Base-by-base conservation (phyloP, 2,113 vertebrate genomes). In the Podarcis muralis region DNA sequence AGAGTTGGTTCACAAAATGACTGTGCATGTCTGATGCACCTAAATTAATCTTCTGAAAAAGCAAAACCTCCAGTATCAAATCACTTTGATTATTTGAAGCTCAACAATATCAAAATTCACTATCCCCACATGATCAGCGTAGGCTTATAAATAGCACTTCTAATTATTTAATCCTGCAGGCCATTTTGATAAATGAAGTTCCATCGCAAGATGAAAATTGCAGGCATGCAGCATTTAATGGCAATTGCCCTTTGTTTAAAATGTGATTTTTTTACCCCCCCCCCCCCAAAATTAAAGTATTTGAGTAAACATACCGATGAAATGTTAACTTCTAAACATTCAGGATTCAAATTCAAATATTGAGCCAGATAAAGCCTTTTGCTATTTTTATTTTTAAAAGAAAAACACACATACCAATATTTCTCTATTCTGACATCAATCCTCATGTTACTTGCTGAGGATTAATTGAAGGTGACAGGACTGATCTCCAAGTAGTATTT, bases 401-500 rank as follows among this genome's bases (percentile, higher is more conserved):
- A 12, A 53, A 53, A 53, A 53, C 0, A 12, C 48, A 53, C 9
- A 53, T 11, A 53, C 11, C 0, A 22, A 5, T 32, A 72, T 72
- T 65, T 12, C 22, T 68, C 22, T 37, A 57, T 43, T 53, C 30
- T 57, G 79, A 37, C 27, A 15, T 84, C 30, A 3, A 57, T 84
- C 22, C 16, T 57, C n/a, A 62, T 59, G 74, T 43, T 78, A 40
- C 74, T 84, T 83, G 68, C 81, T 78, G 69, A 77, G 81, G 40
- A 77, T 77, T 68, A 78, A 83, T 35, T 68, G 59, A 78, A 78
- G 87, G 65, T 22, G 20, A 37, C 53, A 62, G 59, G 40, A 81
- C 32, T 57, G 81, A 83, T 66, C 72, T 69, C 83, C 43, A 84
- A 32, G 22, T n/a, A 84, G n/a, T 77, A 69, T 88, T 84, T 78